Percentiles rank a stretch among this genome's conserved stretches.
Evolutionary conservation across 2,113 vertebrate genomes (phyloP).

Genomic region (Amia ocellicauda): DNA sequence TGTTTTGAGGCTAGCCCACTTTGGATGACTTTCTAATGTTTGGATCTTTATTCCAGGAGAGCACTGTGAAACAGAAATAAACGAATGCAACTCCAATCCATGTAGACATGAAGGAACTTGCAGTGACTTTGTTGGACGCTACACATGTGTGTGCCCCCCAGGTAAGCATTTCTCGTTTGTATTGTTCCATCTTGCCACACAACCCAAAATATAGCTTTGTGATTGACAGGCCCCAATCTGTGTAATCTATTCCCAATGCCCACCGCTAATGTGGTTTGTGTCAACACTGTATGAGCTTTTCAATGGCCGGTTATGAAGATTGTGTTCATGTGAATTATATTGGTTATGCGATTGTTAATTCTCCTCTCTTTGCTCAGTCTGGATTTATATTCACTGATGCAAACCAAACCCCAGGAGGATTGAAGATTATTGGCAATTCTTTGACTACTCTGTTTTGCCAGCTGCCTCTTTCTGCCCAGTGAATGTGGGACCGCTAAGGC

Average conservation of each 20-base stretch:
- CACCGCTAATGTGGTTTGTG: conserved; percentile 41
- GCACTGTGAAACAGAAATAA: conserved; percentile 62
- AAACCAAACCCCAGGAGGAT: conserved; percentile 28
- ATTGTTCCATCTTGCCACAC: conserved; percentile 5
- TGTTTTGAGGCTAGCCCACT: too few relatives aligned
- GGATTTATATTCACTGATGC: conserved; percentile 48
- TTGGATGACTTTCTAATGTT: conserved; percentile 7
- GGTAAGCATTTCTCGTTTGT: conserved; percentile 49
- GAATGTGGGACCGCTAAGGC: conserved; percentile 19
- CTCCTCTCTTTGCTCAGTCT: conserved; percentile 42
- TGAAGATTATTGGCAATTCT: conserved; percentile 36
- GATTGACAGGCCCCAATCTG: conserved; percentile 50
- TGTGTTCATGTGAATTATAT: conserved; percentile 42
- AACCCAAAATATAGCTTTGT: conserved; percentile 4
- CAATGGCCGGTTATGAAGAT: conserved; percentile 26
- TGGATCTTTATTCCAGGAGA: conserved; percentile 47
- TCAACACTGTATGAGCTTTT: conserved; percentile 49
- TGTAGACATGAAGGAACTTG: conserved; percentile 73
- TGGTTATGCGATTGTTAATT: conserved; percentile 47
- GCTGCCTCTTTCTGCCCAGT: conserved; percentile 29
- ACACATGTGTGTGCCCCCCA: conserved; percentile 66
- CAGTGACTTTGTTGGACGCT: conserved; percentile 49
- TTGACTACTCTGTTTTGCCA: conserved; percentile 36
- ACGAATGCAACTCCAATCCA: conserved; percentile 57
- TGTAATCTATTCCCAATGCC: conserved; percentile 37